phyloP scores from a whole-genome alignment of 2,113 vertebrate genomes.

The Dryoscopus gambensis region DNA sequence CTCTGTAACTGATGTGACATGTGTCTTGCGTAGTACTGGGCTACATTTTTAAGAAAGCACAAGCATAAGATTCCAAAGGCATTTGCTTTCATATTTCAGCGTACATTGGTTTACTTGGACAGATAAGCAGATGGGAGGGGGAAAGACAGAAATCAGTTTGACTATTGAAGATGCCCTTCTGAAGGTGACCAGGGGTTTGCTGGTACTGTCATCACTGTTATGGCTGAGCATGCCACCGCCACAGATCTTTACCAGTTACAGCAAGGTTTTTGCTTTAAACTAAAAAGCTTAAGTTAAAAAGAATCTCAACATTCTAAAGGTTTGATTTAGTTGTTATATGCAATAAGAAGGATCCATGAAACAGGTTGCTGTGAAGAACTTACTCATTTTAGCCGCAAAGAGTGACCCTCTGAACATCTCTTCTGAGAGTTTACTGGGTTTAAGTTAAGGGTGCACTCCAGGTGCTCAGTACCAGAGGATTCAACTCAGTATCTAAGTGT shows the following conservation, averaged over 20 bases:
- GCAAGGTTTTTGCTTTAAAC: neutral
- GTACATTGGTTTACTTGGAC: neutral
- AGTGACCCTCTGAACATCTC: neutral
- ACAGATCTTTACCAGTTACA: neutral
- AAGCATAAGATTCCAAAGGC: neutral
- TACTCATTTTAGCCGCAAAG: neutral
- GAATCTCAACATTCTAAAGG: neutral
- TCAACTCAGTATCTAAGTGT: neutral
- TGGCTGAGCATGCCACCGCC: neutral
- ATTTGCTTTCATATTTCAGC: neutral
- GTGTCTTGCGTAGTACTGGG: neutral
- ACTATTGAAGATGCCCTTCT: neutral
- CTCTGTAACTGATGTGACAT: constrained; percentile 20
- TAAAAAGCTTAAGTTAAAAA: neutral
- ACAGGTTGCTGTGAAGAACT: neutral
- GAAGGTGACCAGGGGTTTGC: neutral
- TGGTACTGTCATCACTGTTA: neutral
- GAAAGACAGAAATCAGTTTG: neutral
- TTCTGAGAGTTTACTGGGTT: neutral
- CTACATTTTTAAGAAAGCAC: neutral
- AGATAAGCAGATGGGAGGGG: neutral
- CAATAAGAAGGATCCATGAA: neutral
- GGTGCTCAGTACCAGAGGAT: neutral
- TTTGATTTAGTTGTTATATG: neutral
- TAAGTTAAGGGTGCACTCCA: neutral